These are phyloP conservation scores for Lordiphosa mommai DNA, from an alignment of 1,140 invertebrate genomes.

Conservation along the genomic window DNA sequence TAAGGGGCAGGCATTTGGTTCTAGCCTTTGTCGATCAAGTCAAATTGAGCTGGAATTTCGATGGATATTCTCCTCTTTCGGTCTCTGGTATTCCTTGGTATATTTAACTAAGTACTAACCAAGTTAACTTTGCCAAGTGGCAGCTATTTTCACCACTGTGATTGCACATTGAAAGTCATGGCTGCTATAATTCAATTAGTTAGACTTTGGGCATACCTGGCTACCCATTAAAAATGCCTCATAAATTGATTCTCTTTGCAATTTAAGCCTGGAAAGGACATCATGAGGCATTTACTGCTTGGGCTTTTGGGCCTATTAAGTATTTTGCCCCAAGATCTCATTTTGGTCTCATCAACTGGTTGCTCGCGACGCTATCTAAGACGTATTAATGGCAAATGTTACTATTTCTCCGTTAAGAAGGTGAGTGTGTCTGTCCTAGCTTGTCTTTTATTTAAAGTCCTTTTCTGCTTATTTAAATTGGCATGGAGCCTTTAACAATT, in stretches of 20 bases:
- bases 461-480: slow-evolving; percentile 39
- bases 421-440: not conserved
- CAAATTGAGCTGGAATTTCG: too few species aligned
- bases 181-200: slow-evolving; percentile 50
- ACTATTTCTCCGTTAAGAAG: slow-evolving; percentile 63
- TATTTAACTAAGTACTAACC: too few species aligned
- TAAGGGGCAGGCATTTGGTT: too few species aligned
- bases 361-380: slow-evolving; percentile 54
- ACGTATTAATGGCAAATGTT: slow-evolving; percentile 63
- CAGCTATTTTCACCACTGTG: not conserved
- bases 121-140: not conserved
- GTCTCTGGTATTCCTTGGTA: too few species aligned
- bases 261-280: slow-evolving; percentile 32
- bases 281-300: slow-evolving; percentile 52
- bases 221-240: too few species aligned
- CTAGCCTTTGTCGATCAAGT: too few species aligned
- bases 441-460: not conserved
- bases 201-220: slow-evolving; percentile 10
- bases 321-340: slow-evolving; percentile 30
- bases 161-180: slow-evolving; percentile 6
- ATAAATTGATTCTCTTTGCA: slow-evolving; percentile 35
- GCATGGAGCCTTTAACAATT: slow-evolving; percentile 57
- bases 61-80: too few species aligned
- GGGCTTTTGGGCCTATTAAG: slow-evolving; percentile 44
- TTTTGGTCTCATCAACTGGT: slow-evolving; percentile 4